Conservation (phyloP, 2,797 vertebrate species). For the Hyperoplus immaculatus region DNA sequence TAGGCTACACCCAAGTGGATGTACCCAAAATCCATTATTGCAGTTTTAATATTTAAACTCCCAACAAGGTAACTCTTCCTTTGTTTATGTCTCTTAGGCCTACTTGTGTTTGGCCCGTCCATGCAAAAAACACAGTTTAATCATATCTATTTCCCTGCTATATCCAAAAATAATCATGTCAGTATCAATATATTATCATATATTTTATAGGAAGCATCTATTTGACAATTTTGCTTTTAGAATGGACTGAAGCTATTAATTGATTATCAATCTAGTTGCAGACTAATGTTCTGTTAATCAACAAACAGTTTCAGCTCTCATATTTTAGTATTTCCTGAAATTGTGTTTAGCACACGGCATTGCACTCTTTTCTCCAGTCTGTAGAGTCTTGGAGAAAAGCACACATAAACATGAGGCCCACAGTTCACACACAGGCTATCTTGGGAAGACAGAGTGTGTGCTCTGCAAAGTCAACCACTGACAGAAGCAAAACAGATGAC, state of each 20-base stretch:
- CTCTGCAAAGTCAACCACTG: slow-evolving; percentile 48
- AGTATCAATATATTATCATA: neutral
- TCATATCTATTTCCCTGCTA: neutral
- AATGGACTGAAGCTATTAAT: neutral
- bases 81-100: neutral
- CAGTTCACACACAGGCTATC: slow-evolving; percentile 31
- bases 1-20: neutral
- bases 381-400: slow-evolving; percentile 1
- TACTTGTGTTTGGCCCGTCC: neutral
- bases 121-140: neutral
- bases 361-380: neutral
- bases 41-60: neutral
- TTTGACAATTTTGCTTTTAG: neutral
- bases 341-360: neutral
- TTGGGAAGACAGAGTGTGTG: slow-evolving; percentile 50
- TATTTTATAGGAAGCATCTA: neutral
- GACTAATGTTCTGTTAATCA: neutral
- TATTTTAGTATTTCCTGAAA: neutral
- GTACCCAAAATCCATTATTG: neutral
- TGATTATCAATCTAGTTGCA: neutral
- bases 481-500: slow-evolving; percentile 77
- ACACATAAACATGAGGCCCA: neutral
- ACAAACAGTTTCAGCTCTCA: neutral
- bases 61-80: neutral
- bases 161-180: neutral